These are phyloP conservation scores for Hyperoplus lanceolatus DNA, from an alignment of 2,797 vertebrate species.

Conservation along the genomic window DNA sequence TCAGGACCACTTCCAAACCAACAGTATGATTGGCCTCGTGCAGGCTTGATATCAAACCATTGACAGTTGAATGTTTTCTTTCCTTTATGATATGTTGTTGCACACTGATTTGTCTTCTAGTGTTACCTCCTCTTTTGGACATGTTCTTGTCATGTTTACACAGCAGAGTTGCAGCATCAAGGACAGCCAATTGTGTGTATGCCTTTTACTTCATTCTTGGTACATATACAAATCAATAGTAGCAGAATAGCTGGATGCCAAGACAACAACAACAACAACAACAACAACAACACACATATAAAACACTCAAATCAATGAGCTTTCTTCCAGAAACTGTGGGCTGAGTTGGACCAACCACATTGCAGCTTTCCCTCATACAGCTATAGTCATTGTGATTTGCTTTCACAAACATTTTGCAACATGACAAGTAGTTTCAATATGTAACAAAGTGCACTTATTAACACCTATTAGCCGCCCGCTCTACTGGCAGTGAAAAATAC, in stretches of 20 bases:
- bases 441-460: conserved; percentile 48
- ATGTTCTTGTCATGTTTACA: background rate
- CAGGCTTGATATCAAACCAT: background rate
- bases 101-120: background rate
- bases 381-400: conserved; percentile 35
- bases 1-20: background rate
- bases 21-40: background rate
- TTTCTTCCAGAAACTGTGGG: conserved; percentile 16
- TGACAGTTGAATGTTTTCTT: background rate
- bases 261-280: background rate
- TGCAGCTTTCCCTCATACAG: conserved; percentile 24
- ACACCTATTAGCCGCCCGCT: conserved; percentile 53
- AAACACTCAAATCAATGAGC: too few relatives aligned
- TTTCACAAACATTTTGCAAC: conserved; percentile 23
- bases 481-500: conserved; percentile 41
- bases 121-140: too few relatives aligned
- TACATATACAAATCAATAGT: background rate
- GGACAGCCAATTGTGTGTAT: background rate
- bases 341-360: conserved; percentile 33
- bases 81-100: background rate
- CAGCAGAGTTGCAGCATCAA: background rate
- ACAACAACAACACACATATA: too few relatives aligned
- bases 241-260: background rate
- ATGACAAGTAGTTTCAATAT: conserved; percentile 49
- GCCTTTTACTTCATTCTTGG: background rate